Evolutionary conservation across 2,797 vertebrate genomes (phyloP).

Genomic region (Falco novaeseelandiae): DNA sequence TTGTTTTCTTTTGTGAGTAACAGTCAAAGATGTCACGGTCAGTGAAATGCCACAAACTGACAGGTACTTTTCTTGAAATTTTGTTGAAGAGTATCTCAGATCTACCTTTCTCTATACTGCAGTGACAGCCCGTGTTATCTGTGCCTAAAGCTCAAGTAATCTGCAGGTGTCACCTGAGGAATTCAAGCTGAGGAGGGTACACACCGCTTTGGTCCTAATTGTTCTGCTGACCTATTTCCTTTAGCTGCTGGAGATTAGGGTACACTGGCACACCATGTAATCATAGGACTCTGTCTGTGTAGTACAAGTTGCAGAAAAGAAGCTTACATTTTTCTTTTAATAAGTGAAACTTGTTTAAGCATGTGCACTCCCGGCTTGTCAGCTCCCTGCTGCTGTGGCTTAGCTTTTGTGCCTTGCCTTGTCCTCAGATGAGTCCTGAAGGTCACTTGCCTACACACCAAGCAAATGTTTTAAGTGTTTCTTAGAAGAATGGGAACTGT

Average conservation of each 20-base stretch:
- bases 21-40: neutral
- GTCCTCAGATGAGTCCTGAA: neutral
- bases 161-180: neutral
- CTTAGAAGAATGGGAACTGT: neutral
- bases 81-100: neutral
- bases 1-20: neutral
- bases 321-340: conserved; percentile 8
- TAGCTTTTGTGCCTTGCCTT: neutral
- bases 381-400: conserved; percentile 8
- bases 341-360: conserved; percentile 2
- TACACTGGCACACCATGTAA: neutral
- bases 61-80: neutral
- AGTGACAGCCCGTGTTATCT: neutral
- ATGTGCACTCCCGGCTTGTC: neutral
- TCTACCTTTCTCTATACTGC: neutral
- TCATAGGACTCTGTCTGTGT: neutral
- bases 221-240: neutral
- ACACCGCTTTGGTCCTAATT: neutral
- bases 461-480: neutral
- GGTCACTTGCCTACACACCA: neutral
- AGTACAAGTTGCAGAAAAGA: neutral
- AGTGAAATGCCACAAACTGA: neutral
- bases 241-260: neutral
- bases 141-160: neutral
- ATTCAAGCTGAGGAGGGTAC: neutral